These are phyloP conservation scores for Carterocephalus palaemon DNA, from an alignment of 2,888 invertebrate genomes.

Conservation along the genomic window DNA sequence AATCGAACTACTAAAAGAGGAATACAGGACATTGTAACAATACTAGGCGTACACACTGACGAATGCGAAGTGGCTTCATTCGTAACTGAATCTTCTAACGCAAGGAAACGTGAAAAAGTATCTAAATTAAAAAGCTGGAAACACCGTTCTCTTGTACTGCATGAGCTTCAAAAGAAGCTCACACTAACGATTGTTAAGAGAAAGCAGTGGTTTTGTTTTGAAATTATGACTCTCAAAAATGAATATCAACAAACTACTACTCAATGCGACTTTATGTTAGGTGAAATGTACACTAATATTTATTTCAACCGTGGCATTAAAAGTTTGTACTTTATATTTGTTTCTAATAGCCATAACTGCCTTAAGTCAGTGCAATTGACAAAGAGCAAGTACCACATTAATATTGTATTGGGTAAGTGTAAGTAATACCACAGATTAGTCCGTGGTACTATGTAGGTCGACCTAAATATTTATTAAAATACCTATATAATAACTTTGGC, in stretches of 20 bases:
- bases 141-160: slow-evolving; percentile 39
- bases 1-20: slow-evolving; percentile 52
- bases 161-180: slow-evolving; percentile 41
- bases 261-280: slow-evolving; percentile 49
- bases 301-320: slow-evolving; percentile 15
- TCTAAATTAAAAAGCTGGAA: neutral
- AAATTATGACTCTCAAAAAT: slow-evolving; percentile 38
- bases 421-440: too few species aligned
- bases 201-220: slow-evolving; percentile 41
- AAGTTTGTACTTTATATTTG: slow-evolving; percentile 1
- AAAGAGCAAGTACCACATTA: too few species aligned
- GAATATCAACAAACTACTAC: slow-evolving; percentile 40
- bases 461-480: too few species aligned
- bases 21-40: slow-evolving; percentile 60
- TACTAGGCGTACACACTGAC: slow-evolving; percentile 61
- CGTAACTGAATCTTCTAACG: slow-evolving; percentile 27
- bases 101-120: slow-evolving; percentile 7
- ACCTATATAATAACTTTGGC: too few species aligned
- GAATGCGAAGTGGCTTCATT: slow-evolving; percentile 45
- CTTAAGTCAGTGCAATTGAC: too few species aligned
- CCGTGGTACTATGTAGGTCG: too few species aligned
- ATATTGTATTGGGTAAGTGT: too few species aligned
- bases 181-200: slow-evolving; percentile 38
- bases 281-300: slow-evolving; percentile 36
- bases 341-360: too few species aligned